Conservation (phyloP, 2,797 vertebrate genomes). For the Trachurus trachurus region DNA sequence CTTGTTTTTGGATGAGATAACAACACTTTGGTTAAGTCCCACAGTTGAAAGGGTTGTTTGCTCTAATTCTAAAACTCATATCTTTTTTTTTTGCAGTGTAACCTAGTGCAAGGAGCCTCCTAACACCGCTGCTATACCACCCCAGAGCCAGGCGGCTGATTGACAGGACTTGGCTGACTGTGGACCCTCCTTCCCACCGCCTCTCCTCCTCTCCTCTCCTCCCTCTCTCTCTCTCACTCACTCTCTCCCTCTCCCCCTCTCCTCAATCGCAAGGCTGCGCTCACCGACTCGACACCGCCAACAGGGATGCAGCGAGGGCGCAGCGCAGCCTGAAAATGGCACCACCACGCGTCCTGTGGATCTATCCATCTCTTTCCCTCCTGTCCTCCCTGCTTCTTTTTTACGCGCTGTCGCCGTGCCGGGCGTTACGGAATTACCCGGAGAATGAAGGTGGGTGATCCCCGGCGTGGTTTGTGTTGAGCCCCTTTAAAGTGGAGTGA, state of each 20-base stretch:
- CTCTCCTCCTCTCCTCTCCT: conserved; percentile 58
- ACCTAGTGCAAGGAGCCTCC: conserved; percentile 8
- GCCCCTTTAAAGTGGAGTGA: conserved; percentile 28
- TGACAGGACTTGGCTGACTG: conserved; percentile 80
- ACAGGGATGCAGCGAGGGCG: conserved; percentile 89
- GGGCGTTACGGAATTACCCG: conserved; percentile 87
- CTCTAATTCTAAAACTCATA: not conserved
- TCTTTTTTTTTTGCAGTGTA: conserved; percentile 12
- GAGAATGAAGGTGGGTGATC: conserved; percentile 88
- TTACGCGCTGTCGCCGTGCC: conserved; percentile 69
- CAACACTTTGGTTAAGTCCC: not conserved
- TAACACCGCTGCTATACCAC: conserved; percentile 26
- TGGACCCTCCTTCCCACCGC: conserved; percentile 81
- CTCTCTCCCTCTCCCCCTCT: conserved; percentile 42
- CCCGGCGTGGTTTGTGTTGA: not conserved
- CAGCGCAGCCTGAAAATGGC: conserved; percentile 90
- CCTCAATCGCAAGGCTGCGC: conserved; percentile 79
- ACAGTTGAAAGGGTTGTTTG: not conserved
- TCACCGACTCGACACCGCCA: conserved; percentile 83
- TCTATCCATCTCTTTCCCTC: conserved; percentile 84
- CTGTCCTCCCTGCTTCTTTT: conserved; percentile 77
- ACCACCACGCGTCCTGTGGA: conserved; percentile 85
- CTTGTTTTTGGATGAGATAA: not conserved
- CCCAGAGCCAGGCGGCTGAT: conserved; percentile 70
- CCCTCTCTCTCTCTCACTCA: conserved; percentile 30